These are phyloP conservation scores for Pediacus dermestoides DNA, from an alignment of 2,888 invertebrate genomes.

Conservation along the genomic window DNA sequence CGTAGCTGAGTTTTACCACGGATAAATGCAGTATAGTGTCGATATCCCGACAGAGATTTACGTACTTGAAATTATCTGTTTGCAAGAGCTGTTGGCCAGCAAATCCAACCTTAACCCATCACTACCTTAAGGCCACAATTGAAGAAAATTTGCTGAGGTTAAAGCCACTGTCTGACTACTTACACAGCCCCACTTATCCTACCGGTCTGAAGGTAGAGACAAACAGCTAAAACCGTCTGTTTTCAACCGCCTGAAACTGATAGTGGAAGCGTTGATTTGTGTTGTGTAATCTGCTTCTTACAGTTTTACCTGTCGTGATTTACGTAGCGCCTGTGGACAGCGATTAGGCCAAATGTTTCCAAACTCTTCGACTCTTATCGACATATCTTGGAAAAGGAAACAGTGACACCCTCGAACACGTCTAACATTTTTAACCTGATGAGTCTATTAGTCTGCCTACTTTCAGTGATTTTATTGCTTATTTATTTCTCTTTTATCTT, in stretches of 20 bases:
- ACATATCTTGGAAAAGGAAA: constrained; percentile 41
- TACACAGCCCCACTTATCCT: constrained; percentile 42
- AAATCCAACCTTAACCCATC: constrained; percentile 20
- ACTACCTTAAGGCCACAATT: constrained; percentile 18
- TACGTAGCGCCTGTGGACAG: constrained; percentile 43
- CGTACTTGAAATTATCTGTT: constrained; percentile 35
- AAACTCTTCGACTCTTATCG: constrained; percentile 40
- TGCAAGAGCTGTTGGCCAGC: constrained; percentile 15
- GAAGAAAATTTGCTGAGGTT: constrained; percentile 13
- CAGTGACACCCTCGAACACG: constrained; percentile 47
- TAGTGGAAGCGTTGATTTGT: constrained; percentile 19
- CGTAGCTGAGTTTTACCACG: constrained; percentile 45
- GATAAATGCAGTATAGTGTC: constrained; percentile 45
- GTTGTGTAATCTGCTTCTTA: constrained; percentile 25
- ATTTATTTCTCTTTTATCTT: constrained; percentile 23
- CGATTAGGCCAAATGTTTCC: constrained; percentile 47
- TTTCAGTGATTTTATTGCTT: constrained; percentile 36
- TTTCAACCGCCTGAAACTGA: constrained; percentile 1
- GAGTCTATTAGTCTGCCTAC: constrained; percentile 47
- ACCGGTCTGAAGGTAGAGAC: constrained; percentile 40
- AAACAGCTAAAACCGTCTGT: constrained; percentile 31
- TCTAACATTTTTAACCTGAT: constrained; percentile 37
- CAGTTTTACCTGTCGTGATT: constrained; percentile 38
- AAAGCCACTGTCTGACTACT: constrained; percentile 42
- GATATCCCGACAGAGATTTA: constrained; percentile 47